Evolutionary conservation across 2,888 invertebrate species (phyloP), one percentile per base, ranked within the genome.

Genomic region (Steinernema scapterisci): DNA sequence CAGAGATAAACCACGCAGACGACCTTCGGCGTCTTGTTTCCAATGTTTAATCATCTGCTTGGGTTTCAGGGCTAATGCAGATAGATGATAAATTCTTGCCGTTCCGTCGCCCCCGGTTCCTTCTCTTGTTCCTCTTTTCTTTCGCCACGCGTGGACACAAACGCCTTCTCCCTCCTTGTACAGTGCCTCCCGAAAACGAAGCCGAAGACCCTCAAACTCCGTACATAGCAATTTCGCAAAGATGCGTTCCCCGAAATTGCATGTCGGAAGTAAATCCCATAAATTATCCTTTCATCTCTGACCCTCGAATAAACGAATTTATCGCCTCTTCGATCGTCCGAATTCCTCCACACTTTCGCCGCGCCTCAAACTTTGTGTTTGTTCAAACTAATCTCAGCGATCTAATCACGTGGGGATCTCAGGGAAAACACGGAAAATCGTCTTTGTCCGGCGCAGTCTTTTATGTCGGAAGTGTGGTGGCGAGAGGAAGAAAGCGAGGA

Each of bases 321-420:
- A 63, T 63, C 63, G 63, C 31, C 63, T 63, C 63, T 27, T 63
- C 63, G 63, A 63, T 63, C 63, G 63, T 63, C 63, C 27, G 31
- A 63, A 63, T 63, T 63, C 63, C 31, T 63, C 31, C 25, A 63
- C 63, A 63, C 63, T 63, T 63, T 63, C 63, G 25, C 31, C 21
- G n/a, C n/a, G n/a, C n/a, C n/a, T n/a, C 52, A 23, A 21, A 52
- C 52, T 21, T 11, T 52, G 5, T 23, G 23, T 52, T 19, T 23
- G 52, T 23, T 19, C 11, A 52, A 21, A 21, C 21, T n/a, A 23
- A 21, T 23, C 23, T 52, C 21, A 5, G 21, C 11, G 52, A 52
- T 52, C 52, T 52, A 21, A 52, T 52, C 52, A 1, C 21, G 21
- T 9, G 21, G 52, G 23, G 19, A 52, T 23, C 19, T 52, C 21